Conservation (phyloP, 2,797 vertebrate genomes). For the Melanotaenia parkinsoni region DNA sequence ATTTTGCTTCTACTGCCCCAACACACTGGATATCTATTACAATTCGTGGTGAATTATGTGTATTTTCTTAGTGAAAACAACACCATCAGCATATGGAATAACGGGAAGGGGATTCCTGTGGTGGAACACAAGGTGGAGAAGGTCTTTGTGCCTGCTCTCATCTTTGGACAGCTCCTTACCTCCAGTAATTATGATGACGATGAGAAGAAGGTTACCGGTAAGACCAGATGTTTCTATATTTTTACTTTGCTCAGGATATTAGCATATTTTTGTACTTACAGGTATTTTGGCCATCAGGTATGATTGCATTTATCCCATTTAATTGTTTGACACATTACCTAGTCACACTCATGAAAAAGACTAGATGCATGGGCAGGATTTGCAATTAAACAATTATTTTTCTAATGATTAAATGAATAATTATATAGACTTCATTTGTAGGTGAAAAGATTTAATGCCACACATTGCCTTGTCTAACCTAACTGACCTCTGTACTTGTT, state of each 20-base stretch:
- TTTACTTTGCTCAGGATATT: neutral
- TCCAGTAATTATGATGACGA: constrained; percentile 98
- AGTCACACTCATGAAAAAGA: neutral
- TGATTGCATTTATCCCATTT: neutral
- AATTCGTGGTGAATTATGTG: neutral
- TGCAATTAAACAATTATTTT: neutral
- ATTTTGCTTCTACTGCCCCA: neutral
- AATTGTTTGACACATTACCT: neutral
- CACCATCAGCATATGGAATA: constrained; percentile 95
- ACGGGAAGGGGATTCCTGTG: constrained; percentile 97
- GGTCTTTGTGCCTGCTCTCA: constrained; percentile 94
- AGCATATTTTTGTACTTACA: neutral
- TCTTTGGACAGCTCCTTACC: constrained; percentile 97
- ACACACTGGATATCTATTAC: neutral
- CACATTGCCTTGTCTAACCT: neutral
- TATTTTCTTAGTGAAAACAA: constrained; percentile 90
- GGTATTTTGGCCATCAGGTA: neutral
- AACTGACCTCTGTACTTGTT: constrained; percentile 6
- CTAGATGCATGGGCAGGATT: neutral
- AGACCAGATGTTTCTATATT: constrained; percentile 2
- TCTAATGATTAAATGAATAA: neutral
- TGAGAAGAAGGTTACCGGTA: constrained; percentile 96
- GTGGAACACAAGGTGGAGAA: constrained; percentile 98
- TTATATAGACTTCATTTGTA: no score
- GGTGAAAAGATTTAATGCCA: neutral